Evolutionary conservation across 2,888 invertebrate species (phyloP).

Genomic region (Meloe dianella): DNA sequence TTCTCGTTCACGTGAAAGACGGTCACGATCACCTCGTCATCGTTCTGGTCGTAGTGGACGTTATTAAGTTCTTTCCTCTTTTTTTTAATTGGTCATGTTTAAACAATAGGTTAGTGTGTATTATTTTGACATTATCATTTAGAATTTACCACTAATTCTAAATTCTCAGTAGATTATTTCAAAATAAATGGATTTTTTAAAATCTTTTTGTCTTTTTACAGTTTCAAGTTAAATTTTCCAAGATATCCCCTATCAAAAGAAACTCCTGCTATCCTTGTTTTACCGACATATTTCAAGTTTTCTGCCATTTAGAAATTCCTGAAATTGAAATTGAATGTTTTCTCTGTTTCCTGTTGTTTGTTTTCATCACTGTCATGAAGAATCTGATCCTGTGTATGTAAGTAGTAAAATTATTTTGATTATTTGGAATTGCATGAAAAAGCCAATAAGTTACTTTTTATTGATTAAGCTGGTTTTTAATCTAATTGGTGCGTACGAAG

Average conservation of each 20-base stretch:
- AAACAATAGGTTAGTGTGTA: neutral
- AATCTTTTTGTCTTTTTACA: neutral
- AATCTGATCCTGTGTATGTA: too few species aligned
- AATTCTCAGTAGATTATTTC: neutral
- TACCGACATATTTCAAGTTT: too few species aligned
- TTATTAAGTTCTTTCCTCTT: constrained; percentile 51
- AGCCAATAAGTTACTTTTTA: too few species aligned
- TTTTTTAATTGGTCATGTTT: too few species aligned
- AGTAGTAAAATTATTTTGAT: too few species aligned
- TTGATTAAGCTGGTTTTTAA: too few species aligned
- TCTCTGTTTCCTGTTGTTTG: too few species aligned
- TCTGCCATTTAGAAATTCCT: too few species aligned
- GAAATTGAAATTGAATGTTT: too few species aligned
- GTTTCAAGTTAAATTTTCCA: neutral
- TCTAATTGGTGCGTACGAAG: too few species aligned
- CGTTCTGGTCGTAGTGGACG: constrained; percentile 61
- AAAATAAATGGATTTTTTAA: neutral
- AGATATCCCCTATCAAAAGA: neutral
- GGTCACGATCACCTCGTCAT: constrained; percentile 55
- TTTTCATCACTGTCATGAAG: too few species aligned
- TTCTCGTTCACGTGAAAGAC: constrained; percentile 60
- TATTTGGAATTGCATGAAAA: too few species aligned
- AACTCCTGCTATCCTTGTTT: neutral
- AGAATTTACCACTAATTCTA: neutral
- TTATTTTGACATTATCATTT: neutral